Base-by-base conservation (phyloP, 2,888 invertebrate species). In the Thymelicus acteon region DNA sequence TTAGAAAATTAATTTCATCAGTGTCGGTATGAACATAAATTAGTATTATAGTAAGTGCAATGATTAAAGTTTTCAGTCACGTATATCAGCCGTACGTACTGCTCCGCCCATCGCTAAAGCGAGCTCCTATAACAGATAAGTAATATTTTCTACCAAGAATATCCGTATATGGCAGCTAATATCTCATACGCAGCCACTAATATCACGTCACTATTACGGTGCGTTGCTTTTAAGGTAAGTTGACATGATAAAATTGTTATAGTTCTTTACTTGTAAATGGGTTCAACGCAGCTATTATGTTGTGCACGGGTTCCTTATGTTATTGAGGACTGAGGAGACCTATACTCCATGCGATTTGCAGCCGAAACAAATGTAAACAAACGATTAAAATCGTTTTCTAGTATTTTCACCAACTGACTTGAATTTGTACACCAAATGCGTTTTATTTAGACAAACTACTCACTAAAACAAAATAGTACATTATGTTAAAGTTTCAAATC, bases 81-180 rank as follows among this genome's bases (percentile, higher is more conserved):
- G 67, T 67, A 67, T 6, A 54, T 31, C 15, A 40, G 7, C 24
- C 44, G 40, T 57, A 68, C 48, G 13, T 8, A 60, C 57, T 48
- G 49, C 62, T 48, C 54, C 67, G 54, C 31, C 47, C 62, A 68
- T 54, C 54, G 13, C 61, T 62, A 68, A 62, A 49, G 47, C 15
- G 62, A 48, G 37, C 54, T 15, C 62, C 37, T 24, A 57, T 62
- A 62, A 68, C 54, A 48, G 44, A 62, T 62, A 12, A 31, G 62
- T 37, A 68, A 68, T 68, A 68, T 68, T 62, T 64, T 62, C 54
- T 62, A 62, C 61, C 48, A 47, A 62, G 68, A 68, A 68, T 57
- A 12, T 68, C 67, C 68, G 47, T 62, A 68, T 44, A 68, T 57
- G 68, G 68, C 48, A 8, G 37, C 31, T 54, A 39, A 68, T 62